Evolutionary conservation across 2,797 vertebrate species (phyloP), one percentile per base, ranked within the genome.

Genomic region (Muraenolepis orangiensis): DNA sequence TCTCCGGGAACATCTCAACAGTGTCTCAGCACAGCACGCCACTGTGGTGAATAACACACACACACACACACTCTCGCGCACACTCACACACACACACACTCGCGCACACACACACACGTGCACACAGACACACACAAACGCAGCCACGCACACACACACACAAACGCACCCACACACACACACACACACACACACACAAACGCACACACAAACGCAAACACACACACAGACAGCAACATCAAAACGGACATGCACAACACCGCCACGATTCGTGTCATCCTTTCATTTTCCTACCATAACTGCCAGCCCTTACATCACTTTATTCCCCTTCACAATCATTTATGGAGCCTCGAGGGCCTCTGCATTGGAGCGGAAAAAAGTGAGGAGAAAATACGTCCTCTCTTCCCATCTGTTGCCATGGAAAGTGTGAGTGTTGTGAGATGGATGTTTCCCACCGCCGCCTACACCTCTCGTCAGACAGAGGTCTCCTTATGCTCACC

Each of bases 1-100:
- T 66, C 74, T 80, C 76, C 12, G 70, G 70, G 74, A 80, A 78
- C 73, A 79, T 82, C 76, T 82, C 77, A 57, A 46, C 73, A 71
- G 77, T 3, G 36, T 80, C 77, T 82, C 76, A 2, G 68, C 74
- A 1, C 68, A 84, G 66, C 73, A 72, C n/a, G n/a, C 29, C 36
- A 28, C 32, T 67, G 28, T 20, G 16, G 12, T 34, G 28, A 66
- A 20, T 28, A 32, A 4, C 12, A 29, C 69, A 38, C 69, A 51
- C 14, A 46, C 23, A 42, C 23, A 46, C 6, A 46, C 26, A 18
- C 26, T 4, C 38, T 10, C 32, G 2, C 7, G 23, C 68, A n/a
- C 7, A 13, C 34, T 16, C 34, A 38, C 32, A 2, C n/a, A 38
- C n/a, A 26, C n/a, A 5, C 64, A 66, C 26, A 66, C 23, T 2